These are phyloP conservation scores for Pyrrhura leucotis DNA, from an alignment of 2,797 vertebrate species.

Conservation along the genomic window DNA sequence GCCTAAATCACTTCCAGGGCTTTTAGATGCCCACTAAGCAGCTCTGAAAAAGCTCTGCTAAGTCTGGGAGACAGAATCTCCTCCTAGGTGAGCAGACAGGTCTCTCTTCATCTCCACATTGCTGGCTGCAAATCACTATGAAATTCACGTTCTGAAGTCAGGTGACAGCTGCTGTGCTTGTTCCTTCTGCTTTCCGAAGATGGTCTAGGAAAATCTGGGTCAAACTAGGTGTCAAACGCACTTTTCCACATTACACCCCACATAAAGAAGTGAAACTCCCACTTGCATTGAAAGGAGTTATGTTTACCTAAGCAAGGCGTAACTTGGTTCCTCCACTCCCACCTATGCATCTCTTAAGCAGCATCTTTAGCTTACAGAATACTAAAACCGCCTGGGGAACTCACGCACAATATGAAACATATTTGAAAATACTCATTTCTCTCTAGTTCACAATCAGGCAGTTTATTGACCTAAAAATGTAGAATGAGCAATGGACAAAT, in stretches of 20 bases:
- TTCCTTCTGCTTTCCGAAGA: background rate
- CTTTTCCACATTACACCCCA: background rate
- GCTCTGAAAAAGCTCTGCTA: background rate
- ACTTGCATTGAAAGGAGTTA: background rate
- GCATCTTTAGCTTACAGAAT: slow-evolving; percentile 32
- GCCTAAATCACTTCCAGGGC: background rate
- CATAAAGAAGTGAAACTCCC: background rate
- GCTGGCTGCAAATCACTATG: background rate
- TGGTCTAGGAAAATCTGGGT: background rate
- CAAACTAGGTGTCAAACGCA: background rate
- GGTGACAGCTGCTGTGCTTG: background rate
- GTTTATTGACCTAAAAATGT: slow-evolving; percentile 57
- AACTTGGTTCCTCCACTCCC: background rate
- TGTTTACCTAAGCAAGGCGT: background rate
- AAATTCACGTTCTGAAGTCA: background rate
- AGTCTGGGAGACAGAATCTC: background rate
- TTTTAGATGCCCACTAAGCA: background rate
- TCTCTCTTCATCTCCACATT: background rate
- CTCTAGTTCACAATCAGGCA: slow-evolving; percentile 10
- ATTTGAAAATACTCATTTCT: slow-evolving; percentile 60
- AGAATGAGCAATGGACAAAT: slow-evolving; percentile 46
- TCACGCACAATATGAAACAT: slow-evolving; percentile 12
- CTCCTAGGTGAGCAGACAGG: background rate
- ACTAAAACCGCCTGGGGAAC: slow-evolving; percentile 52
- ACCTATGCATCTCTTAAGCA: background rate